phyloP scores from a whole-genome alignment of 1,140 invertebrate genomes.

The Pristionchus pacificus region DNA sequence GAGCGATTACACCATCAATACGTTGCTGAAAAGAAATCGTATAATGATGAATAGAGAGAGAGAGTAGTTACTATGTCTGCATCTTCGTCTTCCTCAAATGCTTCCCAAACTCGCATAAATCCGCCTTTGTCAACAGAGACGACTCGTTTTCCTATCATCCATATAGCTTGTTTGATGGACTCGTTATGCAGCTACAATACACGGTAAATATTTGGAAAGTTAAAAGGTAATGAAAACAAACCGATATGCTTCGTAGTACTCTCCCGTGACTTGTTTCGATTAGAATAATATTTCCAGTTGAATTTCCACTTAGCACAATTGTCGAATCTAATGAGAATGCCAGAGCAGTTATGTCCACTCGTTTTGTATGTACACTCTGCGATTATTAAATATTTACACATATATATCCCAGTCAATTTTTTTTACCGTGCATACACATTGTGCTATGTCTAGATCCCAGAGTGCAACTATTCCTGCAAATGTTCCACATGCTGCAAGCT shows the following conservation, averaged over 20 bases:
- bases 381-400: neutral
- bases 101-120: slow-evolving; percentile 9
- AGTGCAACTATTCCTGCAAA: slow-evolving; percentile 34
- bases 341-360: slow-evolving; percentile 26
- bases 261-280: slow-evolving; percentile 30
- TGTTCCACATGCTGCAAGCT: slow-evolving; percentile 36
- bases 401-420: neutral
- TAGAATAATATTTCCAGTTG: slow-evolving; percentile 25
- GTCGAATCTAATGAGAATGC: slow-evolving; percentile 27
- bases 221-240: slow-evolving; percentile 14
- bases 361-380: slow-evolving; percentile 34
- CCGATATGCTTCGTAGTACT: slow-evolving; percentile 24
- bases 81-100: slow-evolving; percentile 12
- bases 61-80: slow-evolving; percentile 22
- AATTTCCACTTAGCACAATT: slow-evolving; percentile 28
- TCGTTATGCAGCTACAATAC: slow-evolving; percentile 22
- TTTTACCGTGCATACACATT: slow-evolving; percentile 29
- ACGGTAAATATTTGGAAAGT: neutral
- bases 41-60: neutral
- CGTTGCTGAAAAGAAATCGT: neutral
- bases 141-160: slow-evolving; percentile 9
- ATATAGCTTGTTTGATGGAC: slow-evolving; percentile 15
- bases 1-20: neutral
- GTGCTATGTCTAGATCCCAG: slow-evolving; percentile 40
- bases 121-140: slow-evolving; percentile 9